These are phyloP conservation scores for Diceros bicornis DNA, from an alignment of 2,797 vertebrate genomes.

Conservation along the genomic window DNA sequence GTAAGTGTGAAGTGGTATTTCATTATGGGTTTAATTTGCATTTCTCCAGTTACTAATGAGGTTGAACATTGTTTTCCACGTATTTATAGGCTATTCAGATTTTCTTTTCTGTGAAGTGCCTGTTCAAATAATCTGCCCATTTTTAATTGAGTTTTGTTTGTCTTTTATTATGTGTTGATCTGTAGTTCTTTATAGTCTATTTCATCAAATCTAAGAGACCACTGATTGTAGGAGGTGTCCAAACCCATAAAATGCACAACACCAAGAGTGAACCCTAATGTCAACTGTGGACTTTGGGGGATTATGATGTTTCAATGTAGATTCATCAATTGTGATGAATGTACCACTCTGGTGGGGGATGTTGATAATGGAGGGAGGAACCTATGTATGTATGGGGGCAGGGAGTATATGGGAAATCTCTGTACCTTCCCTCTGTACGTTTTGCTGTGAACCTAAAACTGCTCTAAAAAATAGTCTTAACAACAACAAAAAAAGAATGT, in stretches of 20 bases:
- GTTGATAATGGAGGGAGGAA: neutral
- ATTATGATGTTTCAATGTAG: neutral
- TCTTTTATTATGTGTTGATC: slow-evolving; percentile 24
- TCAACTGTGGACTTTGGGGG: neutral
- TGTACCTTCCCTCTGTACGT: neutral
- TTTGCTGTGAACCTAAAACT: neutral
- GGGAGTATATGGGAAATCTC: neutral
- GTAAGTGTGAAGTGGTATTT: slow-evolving; percentile 73
- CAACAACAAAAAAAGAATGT: neutral
- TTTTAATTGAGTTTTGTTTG: slow-evolving; percentile 61
- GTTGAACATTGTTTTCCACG: neutral
- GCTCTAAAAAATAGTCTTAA: neutral
- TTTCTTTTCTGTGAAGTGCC: slow-evolving; percentile 54
- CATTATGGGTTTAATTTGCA: slow-evolving; percentile 75
- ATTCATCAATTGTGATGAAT: neutral
- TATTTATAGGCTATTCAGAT: slow-evolving; percentile 71
- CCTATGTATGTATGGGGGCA: neutral
- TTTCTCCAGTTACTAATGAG: slow-evolving; percentile 71
- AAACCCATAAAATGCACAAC: neutral
- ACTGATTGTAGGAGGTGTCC: slow-evolving; percentile 33
- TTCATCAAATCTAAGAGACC: slow-evolving; percentile 23
- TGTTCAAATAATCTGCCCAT: slow-evolving; percentile 64
- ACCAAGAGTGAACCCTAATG: neutral
- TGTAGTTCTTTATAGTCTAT: slow-evolving; percentile 45
- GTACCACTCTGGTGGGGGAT: neutral